A percentile compares a stretch with the other conserved stretches of the same genome.
Conservation (phyloP, 2,113 vertebrate genomes). For the Halcyon senegalensis region DNA sequence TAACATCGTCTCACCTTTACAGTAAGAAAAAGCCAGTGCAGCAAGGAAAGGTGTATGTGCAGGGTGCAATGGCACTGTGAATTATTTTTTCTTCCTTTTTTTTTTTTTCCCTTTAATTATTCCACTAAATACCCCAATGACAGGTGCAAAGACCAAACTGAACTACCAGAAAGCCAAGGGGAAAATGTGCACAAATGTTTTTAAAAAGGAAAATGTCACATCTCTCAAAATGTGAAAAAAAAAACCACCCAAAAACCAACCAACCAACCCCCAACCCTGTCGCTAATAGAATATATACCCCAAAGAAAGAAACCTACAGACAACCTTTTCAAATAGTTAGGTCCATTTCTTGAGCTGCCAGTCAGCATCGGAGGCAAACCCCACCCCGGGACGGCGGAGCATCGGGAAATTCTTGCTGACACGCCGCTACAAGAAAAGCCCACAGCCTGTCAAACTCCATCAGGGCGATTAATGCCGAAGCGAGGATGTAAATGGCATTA, state of each 20-base stretch:
- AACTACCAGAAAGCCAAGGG: not conserved
- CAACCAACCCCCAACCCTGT: not conserved
- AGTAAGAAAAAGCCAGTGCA: not conserved
- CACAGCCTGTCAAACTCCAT: not conserved
- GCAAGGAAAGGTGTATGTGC: not conserved
- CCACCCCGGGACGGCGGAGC: fast-evolving
- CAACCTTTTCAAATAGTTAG: conserved; percentile 33
- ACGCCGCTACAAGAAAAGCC: not conserved
- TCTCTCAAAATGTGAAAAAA: not conserved
- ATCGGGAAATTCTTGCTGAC: not conserved
- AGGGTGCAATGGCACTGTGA: not conserved
- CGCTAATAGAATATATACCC: not conserved
- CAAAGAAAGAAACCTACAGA: not conserved
- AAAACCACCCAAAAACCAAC: too few relatives aligned
- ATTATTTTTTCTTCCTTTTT: not conserved
- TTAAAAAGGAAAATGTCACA: not conserved
- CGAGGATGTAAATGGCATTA: not conserved
- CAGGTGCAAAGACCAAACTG: not conserved
- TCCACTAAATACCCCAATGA: not conserved
- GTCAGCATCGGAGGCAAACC: not conserved
- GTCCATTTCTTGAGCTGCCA: conserved; percentile 39
- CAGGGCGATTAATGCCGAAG: not conserved
- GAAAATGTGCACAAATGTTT: not conserved
- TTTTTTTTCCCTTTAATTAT: not conserved
- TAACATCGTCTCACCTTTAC: not conserved